A percentile compares a stretch with the other conserved stretches of the same genome.
These are phyloP conservation scores for Orientallactaga sibirica DNA, from an alignment of 2,797 vertebrate species.

Conservation along the genomic window DNA sequence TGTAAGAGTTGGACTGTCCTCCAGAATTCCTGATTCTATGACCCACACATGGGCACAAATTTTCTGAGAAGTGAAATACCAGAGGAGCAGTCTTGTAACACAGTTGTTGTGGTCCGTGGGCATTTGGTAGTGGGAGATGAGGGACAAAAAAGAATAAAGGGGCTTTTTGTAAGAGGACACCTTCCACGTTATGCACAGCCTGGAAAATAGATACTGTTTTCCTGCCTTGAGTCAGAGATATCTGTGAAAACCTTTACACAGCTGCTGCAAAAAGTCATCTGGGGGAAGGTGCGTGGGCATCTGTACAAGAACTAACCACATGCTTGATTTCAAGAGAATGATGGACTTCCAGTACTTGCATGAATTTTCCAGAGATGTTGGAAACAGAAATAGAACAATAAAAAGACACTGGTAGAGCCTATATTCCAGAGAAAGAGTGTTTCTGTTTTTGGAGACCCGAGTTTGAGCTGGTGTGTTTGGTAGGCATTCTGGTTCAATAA, in stretches of 20 bases:
- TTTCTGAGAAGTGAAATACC: neutral
- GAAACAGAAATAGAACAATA: conserved; percentile 14
- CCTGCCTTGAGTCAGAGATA: neutral
- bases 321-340: conserved; percentile 11
- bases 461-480: neutral
- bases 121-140: neutral
- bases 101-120: neutral
- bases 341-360: neutral
- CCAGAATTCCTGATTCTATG: neutral
- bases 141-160: fast-evolving
- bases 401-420: neutral
- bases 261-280: neutral
- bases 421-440: fast-evolving
- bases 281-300: neutral
- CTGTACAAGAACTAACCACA: neutral
- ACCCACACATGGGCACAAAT: fast-evolving
- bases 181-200: too few species aligned
- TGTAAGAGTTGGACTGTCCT: fast-evolving
- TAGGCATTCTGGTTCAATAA: neutral
- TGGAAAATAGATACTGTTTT: neutral
- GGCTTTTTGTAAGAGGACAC: fast-evolving
- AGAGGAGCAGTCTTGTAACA: neutral
- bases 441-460: neutral
- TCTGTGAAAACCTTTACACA: neutral
- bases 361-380: neutral